These are phyloP conservation scores for Folsomia candida DNA, from an alignment of 2,888 invertebrate species.

Conservation along the genomic window DNA sequence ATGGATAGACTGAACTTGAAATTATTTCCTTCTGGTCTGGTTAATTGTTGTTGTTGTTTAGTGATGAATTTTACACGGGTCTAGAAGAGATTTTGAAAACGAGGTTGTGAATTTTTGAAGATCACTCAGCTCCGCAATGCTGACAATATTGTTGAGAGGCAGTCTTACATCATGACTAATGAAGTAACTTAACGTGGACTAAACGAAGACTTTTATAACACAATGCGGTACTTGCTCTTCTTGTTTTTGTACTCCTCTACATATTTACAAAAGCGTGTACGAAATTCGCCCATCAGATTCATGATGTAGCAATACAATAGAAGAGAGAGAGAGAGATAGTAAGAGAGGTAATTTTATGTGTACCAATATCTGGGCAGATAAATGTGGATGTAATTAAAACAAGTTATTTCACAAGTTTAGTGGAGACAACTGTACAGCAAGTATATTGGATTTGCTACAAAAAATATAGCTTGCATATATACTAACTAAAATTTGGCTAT, in stretches of 20 bases:
- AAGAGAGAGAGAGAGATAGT: no score
- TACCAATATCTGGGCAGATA: no score
- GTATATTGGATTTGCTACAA: not conserved
- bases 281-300: no score
- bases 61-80: not conserved
- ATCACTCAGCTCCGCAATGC: not conserved
- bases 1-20: no score
- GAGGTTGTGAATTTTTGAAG: not conserved
- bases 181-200: constrained; percentile 6
- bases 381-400: not conserved
- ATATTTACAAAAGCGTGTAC: constrained; percentile 6
- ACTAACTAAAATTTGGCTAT: no score
- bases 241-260: not conserved
- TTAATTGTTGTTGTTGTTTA: no score
- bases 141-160: constrained; percentile 6
- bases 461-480: not conserved
- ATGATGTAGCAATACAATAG: no score
- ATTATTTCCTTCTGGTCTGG: no score
- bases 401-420: no score
- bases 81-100: not conserved
- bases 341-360: no score
- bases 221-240: not conserved
- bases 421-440: no score
- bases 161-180: constrained; percentile 20
- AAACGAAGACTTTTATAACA: not conserved